Conservation (phyloP, 2,797 vertebrate species). For the Meriones psammophilus region DNA sequence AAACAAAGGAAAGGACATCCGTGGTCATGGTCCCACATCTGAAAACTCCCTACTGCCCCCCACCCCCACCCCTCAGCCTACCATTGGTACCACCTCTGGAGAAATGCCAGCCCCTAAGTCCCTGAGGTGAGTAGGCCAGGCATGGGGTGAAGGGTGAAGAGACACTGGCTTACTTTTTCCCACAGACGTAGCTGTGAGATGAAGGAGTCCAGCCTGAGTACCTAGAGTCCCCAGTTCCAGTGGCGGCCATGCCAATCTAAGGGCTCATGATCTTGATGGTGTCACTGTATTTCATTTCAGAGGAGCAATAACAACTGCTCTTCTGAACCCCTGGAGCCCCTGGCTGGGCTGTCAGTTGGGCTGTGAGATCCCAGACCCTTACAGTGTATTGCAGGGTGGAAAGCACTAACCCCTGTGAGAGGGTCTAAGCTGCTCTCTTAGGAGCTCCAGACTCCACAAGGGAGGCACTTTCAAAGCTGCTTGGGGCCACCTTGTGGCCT, state of each 20-base stretch:
- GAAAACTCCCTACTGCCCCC: not conserved
- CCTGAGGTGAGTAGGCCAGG: not conserved
- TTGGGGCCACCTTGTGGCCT: constrained; percentile 67
- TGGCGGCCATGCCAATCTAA: not conserved
- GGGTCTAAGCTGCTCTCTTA: not conserved
- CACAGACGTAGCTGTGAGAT: not conserved
- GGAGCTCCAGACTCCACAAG: not conserved
- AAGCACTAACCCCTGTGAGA: not conserved
- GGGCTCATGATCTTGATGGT: accelerated
- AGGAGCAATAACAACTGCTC: not conserved
- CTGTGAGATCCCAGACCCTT: not conserved
- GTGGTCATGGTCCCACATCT: not conserved
- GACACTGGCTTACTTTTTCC: not conserved
- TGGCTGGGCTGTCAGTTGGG: not conserved
- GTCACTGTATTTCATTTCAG: not conserved
- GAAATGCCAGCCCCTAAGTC: not conserved
- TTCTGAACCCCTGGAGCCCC: not conserved
- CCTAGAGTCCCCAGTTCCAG: not conserved
- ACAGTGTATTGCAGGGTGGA: not conserved
- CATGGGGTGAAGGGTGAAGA: accelerated
- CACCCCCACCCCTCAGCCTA: not conserved
- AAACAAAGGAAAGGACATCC: not conserved
- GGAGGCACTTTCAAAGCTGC: not conserved
- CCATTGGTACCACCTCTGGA: not conserved
- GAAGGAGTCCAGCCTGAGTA: not conserved